phyloP scores from a whole-genome alignment of 2,888 invertebrate genomes.

The Tenthredo amoena region DNA sequence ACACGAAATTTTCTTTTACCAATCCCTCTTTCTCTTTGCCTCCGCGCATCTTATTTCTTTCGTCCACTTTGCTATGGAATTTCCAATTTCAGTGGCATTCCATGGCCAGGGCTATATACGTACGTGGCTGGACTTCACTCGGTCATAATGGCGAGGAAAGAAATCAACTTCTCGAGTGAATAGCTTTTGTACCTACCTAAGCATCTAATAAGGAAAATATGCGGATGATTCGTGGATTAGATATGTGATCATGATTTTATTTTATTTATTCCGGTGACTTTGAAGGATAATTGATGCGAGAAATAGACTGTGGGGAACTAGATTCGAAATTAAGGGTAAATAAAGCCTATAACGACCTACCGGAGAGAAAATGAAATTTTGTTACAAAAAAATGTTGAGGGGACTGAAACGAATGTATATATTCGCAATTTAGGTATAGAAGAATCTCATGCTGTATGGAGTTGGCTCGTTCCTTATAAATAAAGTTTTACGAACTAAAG shows the following conservation, averaged over 20 bases:
- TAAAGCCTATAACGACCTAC: neutral
- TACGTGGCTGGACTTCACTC: neutral
- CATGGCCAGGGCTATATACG: neutral
- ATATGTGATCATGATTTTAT: neutral
- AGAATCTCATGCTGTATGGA: neutral
- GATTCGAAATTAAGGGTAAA: neutral
- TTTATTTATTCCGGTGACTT: neutral
- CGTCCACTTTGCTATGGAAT: neutral
- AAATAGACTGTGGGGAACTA: neutral
- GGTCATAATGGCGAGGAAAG: neutral
- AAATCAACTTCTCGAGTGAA: neutral
- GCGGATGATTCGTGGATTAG: neutral
- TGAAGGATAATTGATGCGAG: neutral
- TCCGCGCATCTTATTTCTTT: neutral
- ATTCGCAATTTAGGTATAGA: neutral
- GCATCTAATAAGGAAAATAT: neutral
- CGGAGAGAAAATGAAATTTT: neutral
- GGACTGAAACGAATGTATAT: neutral
- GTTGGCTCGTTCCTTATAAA: constrained; percentile 12
- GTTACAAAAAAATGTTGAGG: neutral
- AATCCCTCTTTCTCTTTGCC: neutral
- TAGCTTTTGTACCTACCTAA: neutral
- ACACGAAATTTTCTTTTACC: neutral
- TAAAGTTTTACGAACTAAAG: constrained; percentile 25
- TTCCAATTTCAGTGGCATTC: constrained; percentile 13